Evolutionary conservation across 53 echinoderm and acorn worm species (phyloP).

Genomic region (Temnopleurus reevesii): DNA sequence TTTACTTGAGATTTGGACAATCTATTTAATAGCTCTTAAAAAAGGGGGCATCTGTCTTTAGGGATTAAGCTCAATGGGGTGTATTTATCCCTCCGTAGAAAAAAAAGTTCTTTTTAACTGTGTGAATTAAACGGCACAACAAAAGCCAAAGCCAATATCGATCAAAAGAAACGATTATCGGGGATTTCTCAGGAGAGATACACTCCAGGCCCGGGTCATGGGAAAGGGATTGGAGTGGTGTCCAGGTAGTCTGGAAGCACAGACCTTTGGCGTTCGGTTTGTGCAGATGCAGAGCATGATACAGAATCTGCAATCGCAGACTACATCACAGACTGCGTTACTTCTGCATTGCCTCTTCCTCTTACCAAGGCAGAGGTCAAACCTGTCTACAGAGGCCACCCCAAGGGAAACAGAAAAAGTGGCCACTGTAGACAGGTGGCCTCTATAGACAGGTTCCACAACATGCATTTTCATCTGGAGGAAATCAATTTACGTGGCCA

Average conservation of each 20-base stretch:
- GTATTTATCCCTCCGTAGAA: constrained; percentile 45
- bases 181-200: background rate
- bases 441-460: too few species aligned
- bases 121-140: constrained; percentile 19
- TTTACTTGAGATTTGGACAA: constrained; percentile 23
- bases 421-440: too few species aligned
- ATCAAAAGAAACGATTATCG: constrained; percentile 42
- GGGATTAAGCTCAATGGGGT: constrained; percentile 20
- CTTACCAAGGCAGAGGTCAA: too few species aligned
- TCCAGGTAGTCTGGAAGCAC: background rate
- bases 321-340: too few species aligned
- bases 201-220: background rate
- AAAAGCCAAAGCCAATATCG: constrained; percentile 48
- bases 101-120: constrained; percentile 10
- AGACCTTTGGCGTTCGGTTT: too few species aligned
- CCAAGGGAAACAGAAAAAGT: too few species aligned
- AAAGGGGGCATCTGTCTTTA: background rate
- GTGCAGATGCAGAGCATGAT: too few species aligned
- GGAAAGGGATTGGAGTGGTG: background rate
- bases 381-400: too few species aligned
- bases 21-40: constrained; percentile 51
- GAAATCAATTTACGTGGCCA: too few species aligned
- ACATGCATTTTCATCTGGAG: too few species aligned
- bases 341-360: too few species aligned
- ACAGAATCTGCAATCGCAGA: too few species aligned